These are phyloP conservation scores for Eulemur coronatus DNA, from an alignment of 2,797 vertebrate genomes.

Conservation along the genomic window DNA sequence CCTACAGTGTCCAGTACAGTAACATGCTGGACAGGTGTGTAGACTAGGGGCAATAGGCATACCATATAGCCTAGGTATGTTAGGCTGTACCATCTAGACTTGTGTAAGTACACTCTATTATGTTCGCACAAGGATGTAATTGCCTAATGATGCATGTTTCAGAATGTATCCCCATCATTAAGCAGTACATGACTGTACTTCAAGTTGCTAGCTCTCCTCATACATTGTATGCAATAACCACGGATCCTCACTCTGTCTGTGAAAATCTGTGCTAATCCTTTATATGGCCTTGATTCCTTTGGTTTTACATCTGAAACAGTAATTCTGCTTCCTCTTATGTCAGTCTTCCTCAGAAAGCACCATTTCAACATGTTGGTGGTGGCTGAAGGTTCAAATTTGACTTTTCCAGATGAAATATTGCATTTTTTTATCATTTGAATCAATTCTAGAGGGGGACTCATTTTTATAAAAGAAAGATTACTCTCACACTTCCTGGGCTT, in stretches of 20 bases:
- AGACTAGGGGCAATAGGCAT: neutral
- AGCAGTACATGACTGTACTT: neutral
- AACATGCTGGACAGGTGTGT: neutral
- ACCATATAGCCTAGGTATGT: neutral
- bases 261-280: neutral
- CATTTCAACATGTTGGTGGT: neutral
- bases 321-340: neutral
- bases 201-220: neutral
- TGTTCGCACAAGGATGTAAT: neutral
- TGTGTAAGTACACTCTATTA: neutral
- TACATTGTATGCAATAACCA: neutral
- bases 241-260: conserved; percentile 30
- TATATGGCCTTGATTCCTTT: neutral
- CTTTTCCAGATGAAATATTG: conserved; percentile 46
- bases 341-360: conserved; percentile 4
- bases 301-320: neutral
- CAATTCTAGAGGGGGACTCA: neutral
- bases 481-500: neutral
- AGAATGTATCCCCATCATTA: neutral
- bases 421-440: conserved; percentile 48
- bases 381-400: conserved; percentile 45
- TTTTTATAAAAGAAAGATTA: conserved; percentile 41
- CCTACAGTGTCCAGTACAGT: neutral
- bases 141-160: neutral
- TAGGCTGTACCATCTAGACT: neutral